A percentile compares a stretch with the other conserved stretches of the same genome.
These are phyloP conservation scores for Forbesichthys papilliferus DNA, from an alignment of 2,113 vertebrate species.

Conservation along the genomic window DNA sequence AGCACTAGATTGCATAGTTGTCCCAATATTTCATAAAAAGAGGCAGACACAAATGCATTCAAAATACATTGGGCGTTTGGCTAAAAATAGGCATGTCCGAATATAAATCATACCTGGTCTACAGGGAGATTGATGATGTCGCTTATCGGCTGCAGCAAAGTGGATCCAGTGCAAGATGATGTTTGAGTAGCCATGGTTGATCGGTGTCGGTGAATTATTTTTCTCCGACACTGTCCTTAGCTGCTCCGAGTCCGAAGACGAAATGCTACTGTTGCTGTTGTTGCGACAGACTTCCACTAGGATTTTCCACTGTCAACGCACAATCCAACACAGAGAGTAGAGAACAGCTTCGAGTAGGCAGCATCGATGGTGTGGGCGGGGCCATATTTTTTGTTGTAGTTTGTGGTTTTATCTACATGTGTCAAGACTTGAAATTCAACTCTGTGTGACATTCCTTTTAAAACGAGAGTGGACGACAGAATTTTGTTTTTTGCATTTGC, in stretches of 20 bases:
- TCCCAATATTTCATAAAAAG: too few species aligned
- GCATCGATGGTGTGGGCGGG: slow-evolving; percentile 47
- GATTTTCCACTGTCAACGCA: slow-evolving; percentile 50
- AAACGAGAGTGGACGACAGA: background rate
- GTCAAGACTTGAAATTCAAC: background rate
- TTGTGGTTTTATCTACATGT: slow-evolving; percentile 6
- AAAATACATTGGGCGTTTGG: background rate
- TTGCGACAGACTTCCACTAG: slow-evolving; percentile 40
- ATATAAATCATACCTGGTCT: slow-evolving; percentile 84
- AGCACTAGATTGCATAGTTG: slow-evolving; percentile 12
- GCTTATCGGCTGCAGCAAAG: slow-evolving; percentile 91
- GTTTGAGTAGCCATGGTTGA: slow-evolving; percentile 84
- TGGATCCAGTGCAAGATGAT: slow-evolving; percentile 87
- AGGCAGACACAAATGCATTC: background rate
- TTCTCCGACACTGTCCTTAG: slow-evolving; percentile 15
- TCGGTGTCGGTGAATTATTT: slow-evolving; percentile 46
- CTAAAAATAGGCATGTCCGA: background rate
- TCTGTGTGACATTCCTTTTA: background rate
- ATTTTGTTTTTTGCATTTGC: background rate
- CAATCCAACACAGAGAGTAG: slow-evolving; percentile 4
- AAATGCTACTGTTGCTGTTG: slow-evolving; percentile 42
- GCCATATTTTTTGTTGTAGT: slow-evolving; percentile 8
- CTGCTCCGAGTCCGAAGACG: slow-evolving; percentile 48
- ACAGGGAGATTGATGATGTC: slow-evolving; percentile 89
- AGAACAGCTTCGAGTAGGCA: background rate